A percentile compares a stretch with the other conserved stretches of the same genome.
These are phyloP conservation scores for Ptychadena robeensis DNA, from an alignment of 2,797 vertebrate species.

Conservation along the genomic window DNA sequence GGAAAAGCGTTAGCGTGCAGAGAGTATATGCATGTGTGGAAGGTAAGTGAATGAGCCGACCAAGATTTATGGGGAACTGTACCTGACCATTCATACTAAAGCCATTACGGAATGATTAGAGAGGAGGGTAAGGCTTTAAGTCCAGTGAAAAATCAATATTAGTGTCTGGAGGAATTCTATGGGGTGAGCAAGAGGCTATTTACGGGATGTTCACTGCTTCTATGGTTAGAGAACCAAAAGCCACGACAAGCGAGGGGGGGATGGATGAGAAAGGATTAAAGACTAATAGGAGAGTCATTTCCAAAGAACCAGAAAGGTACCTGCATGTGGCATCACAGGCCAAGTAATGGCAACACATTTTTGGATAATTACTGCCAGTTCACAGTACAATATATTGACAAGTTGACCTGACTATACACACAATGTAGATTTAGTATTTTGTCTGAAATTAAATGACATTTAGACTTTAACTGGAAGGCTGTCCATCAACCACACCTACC, in stretches of 20 bases:
- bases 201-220: conserved; percentile 75
- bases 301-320: not conserved
- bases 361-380: not conserved
- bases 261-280: not conserved
- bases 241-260: not conserved
- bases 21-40: conserved; percentile 71
- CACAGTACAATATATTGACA: too few species aligned
- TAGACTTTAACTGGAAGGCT: too few species aligned
- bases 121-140: conserved; percentile 99
- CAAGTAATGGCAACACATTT: not conserved
- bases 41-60: conserved; percentile 85
- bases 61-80: conserved; percentile 98
- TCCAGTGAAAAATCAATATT: conserved; percentile 99
- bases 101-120: conserved; percentile 99
- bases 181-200: conserved; percentile 80
- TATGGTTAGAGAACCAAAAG: conserved; percentile 54
- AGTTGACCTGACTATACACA: too few species aligned
- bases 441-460: too few species aligned
- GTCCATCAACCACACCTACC: too few species aligned
- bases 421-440: too few species aligned
- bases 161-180: conserved; percentile 98
- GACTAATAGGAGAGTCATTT: not conserved
- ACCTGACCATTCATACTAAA: conserved; percentile 99
- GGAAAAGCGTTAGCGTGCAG: conserved; percentile 52
- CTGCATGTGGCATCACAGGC: not conserved